phyloP scores from a whole-genome alignment of 2,113 vertebrate genomes.

The Ahaetulla prasina region DNA sequence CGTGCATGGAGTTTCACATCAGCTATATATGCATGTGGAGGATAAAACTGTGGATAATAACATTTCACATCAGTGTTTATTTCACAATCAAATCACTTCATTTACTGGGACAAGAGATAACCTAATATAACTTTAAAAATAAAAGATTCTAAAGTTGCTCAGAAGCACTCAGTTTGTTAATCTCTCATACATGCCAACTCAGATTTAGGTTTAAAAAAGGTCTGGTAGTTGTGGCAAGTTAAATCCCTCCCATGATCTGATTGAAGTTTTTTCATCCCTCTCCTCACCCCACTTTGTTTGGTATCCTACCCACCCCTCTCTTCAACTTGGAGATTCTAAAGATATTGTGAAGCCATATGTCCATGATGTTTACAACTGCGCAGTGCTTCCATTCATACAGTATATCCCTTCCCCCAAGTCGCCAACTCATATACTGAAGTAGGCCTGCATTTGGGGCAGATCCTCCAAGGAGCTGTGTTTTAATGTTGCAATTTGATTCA shows the following conservation, averaged over 20 bases:
- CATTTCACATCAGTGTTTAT: background rate
- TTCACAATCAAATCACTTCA: background rate
- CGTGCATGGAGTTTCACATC: background rate
- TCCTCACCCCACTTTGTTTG: background rate
- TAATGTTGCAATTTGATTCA: conserved; percentile 95
- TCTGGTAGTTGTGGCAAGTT: background rate
- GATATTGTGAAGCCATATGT: background rate
- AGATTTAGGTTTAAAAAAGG: background rate
- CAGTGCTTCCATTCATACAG: background rate
- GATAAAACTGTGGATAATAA: no score
- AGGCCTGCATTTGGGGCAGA: conserved; percentile 61
- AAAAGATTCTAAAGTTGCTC: background rate
- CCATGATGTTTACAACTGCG: background rate
- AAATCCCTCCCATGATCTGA: background rate
- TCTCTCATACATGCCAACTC: background rate
- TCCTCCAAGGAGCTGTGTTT: conserved; percentile 80
- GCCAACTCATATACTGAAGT: conserved; percentile 54
- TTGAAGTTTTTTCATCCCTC: background rate
- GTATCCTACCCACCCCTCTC: background rate
- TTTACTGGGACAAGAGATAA: background rate
- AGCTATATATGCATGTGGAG: background rate
- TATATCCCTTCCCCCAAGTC: conserved; percentile 12
- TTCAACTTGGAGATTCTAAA: background rate
- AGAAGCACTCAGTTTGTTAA: background rate
- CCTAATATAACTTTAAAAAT: background rate